Base-by-base conservation (phyloP, 2,888 invertebrate genomes). In the Lasioglossum leucozonium region DNA sequence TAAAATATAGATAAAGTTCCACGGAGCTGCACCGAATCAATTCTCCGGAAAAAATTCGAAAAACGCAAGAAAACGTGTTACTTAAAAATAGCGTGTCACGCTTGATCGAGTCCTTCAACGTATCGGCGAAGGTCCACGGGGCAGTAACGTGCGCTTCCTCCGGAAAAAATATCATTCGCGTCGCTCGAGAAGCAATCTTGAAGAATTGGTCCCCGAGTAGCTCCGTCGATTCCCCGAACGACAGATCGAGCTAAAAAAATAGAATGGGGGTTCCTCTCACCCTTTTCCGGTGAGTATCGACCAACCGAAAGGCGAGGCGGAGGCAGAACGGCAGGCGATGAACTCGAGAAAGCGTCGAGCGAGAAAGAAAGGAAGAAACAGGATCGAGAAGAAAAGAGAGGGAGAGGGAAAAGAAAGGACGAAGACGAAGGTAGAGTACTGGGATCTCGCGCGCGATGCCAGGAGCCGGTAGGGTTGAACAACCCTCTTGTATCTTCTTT, bases 401-500 rank as follows among this genome's bases (percentile, higher is more conserved):
- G 65, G 16, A 34, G 65, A 30, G 30, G 34, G 18, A 6, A 34
- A n/a, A 51, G 51, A 51, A 51, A 34, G 65, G 8, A 37, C 16
- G 34, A 37, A 22, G 34, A 67, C 22, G 22, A 37, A 6, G 6
- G 2, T 58, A n/a, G n/a, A n/a, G 2, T 26, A 58, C 34, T 10
- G 81, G 84, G 85, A 87, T 90, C 90, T 85, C 67, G 72, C 82
- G 89, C 79, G 75, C 51, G 51, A 73, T 75, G 85, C 47, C 79
- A 82, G 79, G 18, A 73, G 74, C 72, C 13, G 77, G 62, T 26
- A 82, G 89, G 88, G 90, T 90, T 79, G 80, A 84, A 81, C 90
- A 87, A 82, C 89, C 89, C 88, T 80, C 34, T 76, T 40, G 37
- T 22, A 37, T 37, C 67, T 81, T 79, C 90, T 87, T 89, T 90